These are phyloP conservation scores for Sinhomidia bicolor DNA, from an alignment of 2,888 invertebrate genomes.

Conservation along the genomic window DNA sequence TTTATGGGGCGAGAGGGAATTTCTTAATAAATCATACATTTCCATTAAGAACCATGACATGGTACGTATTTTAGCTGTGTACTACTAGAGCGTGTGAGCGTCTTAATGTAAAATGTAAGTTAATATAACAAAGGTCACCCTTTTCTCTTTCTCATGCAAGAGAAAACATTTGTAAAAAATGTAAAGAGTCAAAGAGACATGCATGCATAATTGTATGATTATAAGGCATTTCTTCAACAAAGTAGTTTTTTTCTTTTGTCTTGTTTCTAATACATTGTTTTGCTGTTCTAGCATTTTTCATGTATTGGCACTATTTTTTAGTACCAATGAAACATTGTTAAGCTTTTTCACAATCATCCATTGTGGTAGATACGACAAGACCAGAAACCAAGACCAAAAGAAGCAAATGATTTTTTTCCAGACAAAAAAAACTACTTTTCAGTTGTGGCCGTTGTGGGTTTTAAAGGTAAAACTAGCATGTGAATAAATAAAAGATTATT, in stretches of 20 bases:
- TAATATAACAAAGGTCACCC: conserved; percentile 43
- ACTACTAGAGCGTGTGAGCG: background rate
- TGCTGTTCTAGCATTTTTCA: too few relatives aligned
- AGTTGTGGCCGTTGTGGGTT: too few relatives aligned
- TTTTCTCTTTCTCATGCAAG: background rate
- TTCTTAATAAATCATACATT: conserved; percentile 69
- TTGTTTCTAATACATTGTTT: background rate
- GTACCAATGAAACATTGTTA: too few relatives aligned
- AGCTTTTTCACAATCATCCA: background rate
- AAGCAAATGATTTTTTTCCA: background rate
- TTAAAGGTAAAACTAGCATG: too few relatives aligned
- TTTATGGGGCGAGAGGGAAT: conserved; percentile 24
- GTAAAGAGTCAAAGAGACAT: conserved; percentile 18
- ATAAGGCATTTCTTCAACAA: background rate
- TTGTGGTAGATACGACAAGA: background rate
- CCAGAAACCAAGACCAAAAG: background rate
- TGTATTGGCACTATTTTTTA: too few relatives aligned
- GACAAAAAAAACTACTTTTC: too few relatives aligned
- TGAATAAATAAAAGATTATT: conserved; percentile 26
- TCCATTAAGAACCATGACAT: conserved; percentile 67
- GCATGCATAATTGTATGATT: conserved; percentile 38
- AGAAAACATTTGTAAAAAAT: conserved; percentile 6
- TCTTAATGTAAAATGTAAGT: conserved; percentile 19
- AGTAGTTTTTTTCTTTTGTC: background rate
- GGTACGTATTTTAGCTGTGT: conserved; percentile 2